phyloP scores from a whole-genome alignment of 2,888 invertebrate genomes.

The Strigamia maritima region DNA sequence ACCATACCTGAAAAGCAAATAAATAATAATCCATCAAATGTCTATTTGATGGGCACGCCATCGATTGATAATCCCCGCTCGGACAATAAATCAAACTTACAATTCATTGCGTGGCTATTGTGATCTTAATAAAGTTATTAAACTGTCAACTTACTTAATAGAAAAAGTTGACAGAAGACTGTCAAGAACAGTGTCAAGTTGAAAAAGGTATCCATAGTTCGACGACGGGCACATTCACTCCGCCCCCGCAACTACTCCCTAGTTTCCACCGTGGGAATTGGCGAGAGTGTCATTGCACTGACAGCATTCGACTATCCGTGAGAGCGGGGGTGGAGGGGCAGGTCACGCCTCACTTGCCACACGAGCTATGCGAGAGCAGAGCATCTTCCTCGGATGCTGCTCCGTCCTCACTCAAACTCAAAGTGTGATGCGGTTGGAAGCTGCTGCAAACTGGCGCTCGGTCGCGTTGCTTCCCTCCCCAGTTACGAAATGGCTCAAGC shows the following conservation, averaged over 20 bases:
- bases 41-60: neutral
- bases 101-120: neutral
- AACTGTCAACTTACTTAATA: conserved; percentile 2
- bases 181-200: conserved; percentile 23
- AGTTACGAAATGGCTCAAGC: conserved; percentile 21
- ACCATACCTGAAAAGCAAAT: neutral
- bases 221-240: conserved; percentile 22
- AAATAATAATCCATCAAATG: neutral
- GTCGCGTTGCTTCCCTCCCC: conserved; percentile 28
- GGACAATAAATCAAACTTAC: neutral
- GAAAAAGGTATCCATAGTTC: conserved; percentile 31
- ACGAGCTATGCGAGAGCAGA: conserved; percentile 20
- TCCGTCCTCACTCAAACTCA: conserved; percentile 24
- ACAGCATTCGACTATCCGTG: conserved; percentile 27
- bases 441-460: conserved; percentile 32
- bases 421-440: conserved; percentile 25
- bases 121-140: neutral
- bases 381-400: conserved; percentile 34
- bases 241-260: conserved; percentile 32
- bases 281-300: conserved; percentile 32
- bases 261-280: conserved; percentile 16
- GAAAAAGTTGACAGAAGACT: conserved; percentile 20
- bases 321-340: conserved; percentile 26
- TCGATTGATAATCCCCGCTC: neutral
- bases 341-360: conserved; percentile 23